Evolutionary conservation across 2,113 vertebrate species (phyloP).

Genomic region (Aramus guarauna): DNA sequence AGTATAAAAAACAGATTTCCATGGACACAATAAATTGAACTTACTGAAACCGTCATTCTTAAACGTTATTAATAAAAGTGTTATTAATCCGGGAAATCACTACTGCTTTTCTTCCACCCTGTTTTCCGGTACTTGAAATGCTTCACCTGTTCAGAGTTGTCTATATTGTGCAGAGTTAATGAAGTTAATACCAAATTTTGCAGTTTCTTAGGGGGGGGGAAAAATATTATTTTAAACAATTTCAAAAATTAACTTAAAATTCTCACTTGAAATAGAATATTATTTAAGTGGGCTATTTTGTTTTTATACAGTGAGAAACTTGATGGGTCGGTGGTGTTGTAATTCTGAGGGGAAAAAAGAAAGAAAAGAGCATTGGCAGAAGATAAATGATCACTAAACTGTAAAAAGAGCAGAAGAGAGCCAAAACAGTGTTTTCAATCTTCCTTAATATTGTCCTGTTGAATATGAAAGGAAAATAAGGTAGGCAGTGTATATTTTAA

Average conservation of each 20-base stretch:
- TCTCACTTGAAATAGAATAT: no score
- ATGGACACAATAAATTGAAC: background rate
- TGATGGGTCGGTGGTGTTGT: background rate
- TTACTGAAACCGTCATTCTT: background rate
- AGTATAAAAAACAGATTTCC: background rate
- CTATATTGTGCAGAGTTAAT: background rate
- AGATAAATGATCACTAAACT: background rate
- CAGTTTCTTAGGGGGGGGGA: background rate
- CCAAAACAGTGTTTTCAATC: background rate
- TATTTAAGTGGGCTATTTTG: background rate
- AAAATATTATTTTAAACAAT: background rate
- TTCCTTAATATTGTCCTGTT: background rate
- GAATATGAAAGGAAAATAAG: background rate
- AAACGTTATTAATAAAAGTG: constrained; percentile 6
- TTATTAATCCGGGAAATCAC: background rate
- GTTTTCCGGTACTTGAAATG: background rate
- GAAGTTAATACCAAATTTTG: background rate
- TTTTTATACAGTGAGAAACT: background rate
- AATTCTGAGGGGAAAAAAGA: background rate
- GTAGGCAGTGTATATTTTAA: background rate
- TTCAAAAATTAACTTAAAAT: background rate
- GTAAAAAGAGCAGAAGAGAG: background rate
- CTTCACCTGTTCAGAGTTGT: background rate
- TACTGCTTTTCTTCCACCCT: background rate
- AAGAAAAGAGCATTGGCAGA: background rate